Evolutionary conservation across 2,888 invertebrate genomes (phyloP).

Genomic region (Iselma pallidipennis): DNA sequence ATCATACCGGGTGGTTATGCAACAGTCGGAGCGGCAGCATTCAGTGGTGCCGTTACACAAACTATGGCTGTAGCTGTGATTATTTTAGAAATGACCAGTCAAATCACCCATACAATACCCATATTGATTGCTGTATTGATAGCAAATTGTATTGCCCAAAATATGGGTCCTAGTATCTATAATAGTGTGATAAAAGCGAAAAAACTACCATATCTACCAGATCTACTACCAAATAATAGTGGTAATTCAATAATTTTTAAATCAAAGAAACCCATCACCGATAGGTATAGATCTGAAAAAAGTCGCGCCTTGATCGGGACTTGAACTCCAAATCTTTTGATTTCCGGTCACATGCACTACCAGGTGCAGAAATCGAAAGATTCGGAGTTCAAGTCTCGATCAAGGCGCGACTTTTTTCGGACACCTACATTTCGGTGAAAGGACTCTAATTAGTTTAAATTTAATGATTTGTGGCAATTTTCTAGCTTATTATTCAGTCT

Average conservation of each 20-base stretch:
- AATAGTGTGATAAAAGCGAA: slow-evolving; percentile 96
- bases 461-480: no score
- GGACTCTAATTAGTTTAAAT: no score
- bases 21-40: slow-evolving; percentile 91
- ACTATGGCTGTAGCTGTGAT: slow-evolving; percentile 95
- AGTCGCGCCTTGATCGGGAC: no score
- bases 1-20: slow-evolving; percentile 95
- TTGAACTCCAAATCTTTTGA: no score
- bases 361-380: no score
- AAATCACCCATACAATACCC: slow-evolving; percentile 92
- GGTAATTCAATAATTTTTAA: no score
- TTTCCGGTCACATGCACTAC: no score
- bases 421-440: no score
- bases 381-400: no score
- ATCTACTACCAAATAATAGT: slow-evolving; percentile 84
- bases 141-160: slow-evolving; percentile 88
- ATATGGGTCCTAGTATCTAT: slow-evolving; percentile 93
- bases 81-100: slow-evolving; percentile 96
- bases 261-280: no score
- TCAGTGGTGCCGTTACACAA: slow-evolving; percentile 94
- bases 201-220: slow-evolving; percentile 93
- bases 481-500: slow-evolving; percentile 85
- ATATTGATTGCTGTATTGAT: slow-evolving; percentile 94
- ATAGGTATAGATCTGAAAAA: no score
- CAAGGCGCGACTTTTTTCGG: no score